Evolutionary conservation across 2,113 vertebrate genomes (phyloP).

Genomic region (Sander lucioperca): DNA sequence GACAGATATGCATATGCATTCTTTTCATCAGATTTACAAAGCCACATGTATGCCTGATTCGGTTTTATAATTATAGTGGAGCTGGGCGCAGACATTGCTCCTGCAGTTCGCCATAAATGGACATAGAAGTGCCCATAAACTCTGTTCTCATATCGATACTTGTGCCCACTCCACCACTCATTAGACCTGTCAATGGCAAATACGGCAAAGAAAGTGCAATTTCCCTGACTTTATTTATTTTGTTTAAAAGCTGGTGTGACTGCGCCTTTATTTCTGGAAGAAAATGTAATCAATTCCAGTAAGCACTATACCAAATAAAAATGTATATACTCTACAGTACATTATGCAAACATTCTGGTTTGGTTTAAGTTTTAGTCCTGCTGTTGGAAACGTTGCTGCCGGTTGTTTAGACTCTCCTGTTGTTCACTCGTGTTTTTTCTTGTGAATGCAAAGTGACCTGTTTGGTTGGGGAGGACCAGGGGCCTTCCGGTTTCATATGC

Average conservation of each 20-base stretch:
- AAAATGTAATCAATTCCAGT: neutral
- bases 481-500: slow-evolving; percentile 69
- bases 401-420: slow-evolving; percentile 14
- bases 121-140: too few species aligned
- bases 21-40: too few species aligned
- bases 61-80: too few species aligned
- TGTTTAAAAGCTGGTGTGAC: neutral
- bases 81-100: too few species aligned
- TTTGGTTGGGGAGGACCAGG: slow-evolving; percentile 53
- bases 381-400: slow-evolving; percentile 5
- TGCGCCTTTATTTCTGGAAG: neutral
- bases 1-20: too few species aligned
- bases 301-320: neutral
- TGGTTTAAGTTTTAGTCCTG: neutral
- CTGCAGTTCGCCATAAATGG: too few species aligned
- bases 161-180: too few species aligned
- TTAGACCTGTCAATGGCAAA: too few species aligned
- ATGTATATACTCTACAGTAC: neutral
- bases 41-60: too few species aligned
- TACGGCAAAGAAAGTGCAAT: too few species aligned
- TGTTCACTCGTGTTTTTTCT: slow-evolving; percentile 28
- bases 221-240: too few species aligned
- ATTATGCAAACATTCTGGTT: slow-evolving; percentile 7
- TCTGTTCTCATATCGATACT: too few species aligned
- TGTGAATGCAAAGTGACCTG: slow-evolving; percentile 60